phyloP scores from a whole-genome alignment of 1,140 invertebrate species.

The Zaprionus capensis region DNA sequence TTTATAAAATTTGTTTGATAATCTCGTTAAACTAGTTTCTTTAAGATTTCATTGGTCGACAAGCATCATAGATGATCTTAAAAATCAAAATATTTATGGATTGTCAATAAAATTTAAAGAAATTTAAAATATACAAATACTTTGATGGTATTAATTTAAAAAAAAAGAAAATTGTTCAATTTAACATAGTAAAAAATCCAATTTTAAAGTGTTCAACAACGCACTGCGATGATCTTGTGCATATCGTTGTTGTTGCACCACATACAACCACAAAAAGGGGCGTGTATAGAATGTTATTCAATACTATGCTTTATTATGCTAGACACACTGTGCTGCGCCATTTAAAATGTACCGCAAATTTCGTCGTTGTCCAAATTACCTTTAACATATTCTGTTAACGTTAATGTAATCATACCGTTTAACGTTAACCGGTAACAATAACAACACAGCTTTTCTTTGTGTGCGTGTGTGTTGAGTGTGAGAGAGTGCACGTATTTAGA shows the following conservation, averaged over 20 bases:
- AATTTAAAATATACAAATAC: not conserved
- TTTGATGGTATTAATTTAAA: too few relatives aligned
- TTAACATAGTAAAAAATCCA: not conserved
- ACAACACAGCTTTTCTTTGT: conserved; percentile 13
- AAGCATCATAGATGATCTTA: not conserved
- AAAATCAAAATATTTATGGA: too few relatives aligned
- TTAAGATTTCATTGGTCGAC: not conserved
- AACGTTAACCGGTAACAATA: conserved; percentile 57
- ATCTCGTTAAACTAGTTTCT: not conserved
- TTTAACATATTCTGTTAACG: conserved; percentile 50
- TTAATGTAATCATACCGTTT: conserved; percentile 23
- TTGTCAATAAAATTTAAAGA: not conserved
- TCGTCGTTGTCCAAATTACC: not conserved
- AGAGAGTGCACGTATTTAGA: conserved; percentile 14
- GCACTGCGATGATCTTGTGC: too few relatives aligned
- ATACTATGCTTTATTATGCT: not conserved
- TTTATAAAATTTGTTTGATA: not conserved
- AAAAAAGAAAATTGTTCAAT: too few relatives aligned
- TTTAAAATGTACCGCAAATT: conserved; percentile 1
- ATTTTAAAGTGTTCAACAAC: not conserved
- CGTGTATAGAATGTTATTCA: not conserved
- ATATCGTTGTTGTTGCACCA: too few relatives aligned
- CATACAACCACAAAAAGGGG: not conserved
- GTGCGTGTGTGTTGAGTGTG: conserved; percentile 26
- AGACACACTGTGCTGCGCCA: not conserved